Evolutionary conservation across 2,113 vertebrate genomes (phyloP), one percentile per base, ranked within the genome.

Genomic region (Hyperoodon ampullatus): DNA sequence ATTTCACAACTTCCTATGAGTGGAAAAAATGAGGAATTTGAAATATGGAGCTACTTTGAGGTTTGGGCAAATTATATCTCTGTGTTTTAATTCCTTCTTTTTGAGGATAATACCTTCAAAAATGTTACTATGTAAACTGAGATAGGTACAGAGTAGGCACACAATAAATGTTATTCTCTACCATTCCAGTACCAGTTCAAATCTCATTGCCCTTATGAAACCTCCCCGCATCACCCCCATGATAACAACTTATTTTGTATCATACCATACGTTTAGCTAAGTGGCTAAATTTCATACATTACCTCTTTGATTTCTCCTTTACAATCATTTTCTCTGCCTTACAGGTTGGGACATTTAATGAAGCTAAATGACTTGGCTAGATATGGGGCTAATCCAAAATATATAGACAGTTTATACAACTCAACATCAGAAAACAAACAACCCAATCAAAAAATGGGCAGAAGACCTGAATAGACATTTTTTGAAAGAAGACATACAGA

Each of bases 1-100:
- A n/a, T 88, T 87, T 90, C 42, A 74, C 35, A 81, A 66, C 66
- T 68, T 82, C 14, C 50, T 44, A 8, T 94, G 23, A 84, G 60
- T 92, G 8, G 44, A 88, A 70, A 55, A n/a, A 74, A 83, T 83
- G 84, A 88, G 44, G 66, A 47, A 75, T 77, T 94, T 88, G 70
- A 88, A 50, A 83, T 63, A 80, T 19, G 74, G 85, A 66, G 58
- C 68, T 88, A 44, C 63, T 71, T 92, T 77, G 11, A n/a, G 6
- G 30, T 92, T 84, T 63, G 55, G 63, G 44, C 68, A 84, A 77
- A 96, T 84, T 83, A 44, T 71, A 53, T 70, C 68, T 91, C 66
- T 44, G 14, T 92, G 18, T 88, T 18, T 83, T 92, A 75, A 68
- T 88, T 65, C 82, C 44, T 86, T 42, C 16, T 50, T 82, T 82